These are phyloP conservation scores for Grantiella picta DNA, from an alignment of 2,113 vertebrate genomes.

Conservation along the genomic window DNA sequence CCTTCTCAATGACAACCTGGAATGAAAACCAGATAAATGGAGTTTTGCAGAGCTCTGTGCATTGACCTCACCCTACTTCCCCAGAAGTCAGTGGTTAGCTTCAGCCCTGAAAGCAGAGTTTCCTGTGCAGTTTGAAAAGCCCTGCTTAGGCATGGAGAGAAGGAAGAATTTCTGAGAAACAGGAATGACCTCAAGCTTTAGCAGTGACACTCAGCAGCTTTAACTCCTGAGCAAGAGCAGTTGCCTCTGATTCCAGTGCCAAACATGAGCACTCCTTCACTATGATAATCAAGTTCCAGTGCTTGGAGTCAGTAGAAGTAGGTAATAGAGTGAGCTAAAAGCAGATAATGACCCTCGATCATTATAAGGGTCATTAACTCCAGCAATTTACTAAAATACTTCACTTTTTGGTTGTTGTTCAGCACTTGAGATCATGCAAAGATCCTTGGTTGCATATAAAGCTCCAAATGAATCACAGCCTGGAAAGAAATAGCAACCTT, in stretches of 20 bases:
- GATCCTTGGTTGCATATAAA: neutral
- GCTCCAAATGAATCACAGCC: neutral
- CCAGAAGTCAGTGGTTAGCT: neutral
- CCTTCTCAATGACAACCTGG: neutral
- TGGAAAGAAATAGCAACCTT: neutral
- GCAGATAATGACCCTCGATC: neutral
- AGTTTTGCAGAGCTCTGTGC: neutral
- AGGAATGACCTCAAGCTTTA: neutral
- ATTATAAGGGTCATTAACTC: conserved; percentile 21
- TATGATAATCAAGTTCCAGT: neutral
- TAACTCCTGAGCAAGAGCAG: neutral
- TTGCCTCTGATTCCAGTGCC: neutral
- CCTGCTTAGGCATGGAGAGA: neutral
- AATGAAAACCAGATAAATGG: neutral
- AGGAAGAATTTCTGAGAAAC: neutral
- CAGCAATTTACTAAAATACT: neutral
- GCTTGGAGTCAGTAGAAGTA: neutral
- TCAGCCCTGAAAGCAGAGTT: neutral
- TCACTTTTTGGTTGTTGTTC: neutral
- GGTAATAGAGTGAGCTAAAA: neutral
- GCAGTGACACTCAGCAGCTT: neutral
- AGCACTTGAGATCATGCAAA: neutral
- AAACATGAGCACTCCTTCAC: neutral
- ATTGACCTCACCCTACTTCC: neutral
- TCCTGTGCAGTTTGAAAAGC: neutral